Base-by-base conservation (phyloP, 1,140 invertebrate species). In the Calycopis cecrops region DNA sequence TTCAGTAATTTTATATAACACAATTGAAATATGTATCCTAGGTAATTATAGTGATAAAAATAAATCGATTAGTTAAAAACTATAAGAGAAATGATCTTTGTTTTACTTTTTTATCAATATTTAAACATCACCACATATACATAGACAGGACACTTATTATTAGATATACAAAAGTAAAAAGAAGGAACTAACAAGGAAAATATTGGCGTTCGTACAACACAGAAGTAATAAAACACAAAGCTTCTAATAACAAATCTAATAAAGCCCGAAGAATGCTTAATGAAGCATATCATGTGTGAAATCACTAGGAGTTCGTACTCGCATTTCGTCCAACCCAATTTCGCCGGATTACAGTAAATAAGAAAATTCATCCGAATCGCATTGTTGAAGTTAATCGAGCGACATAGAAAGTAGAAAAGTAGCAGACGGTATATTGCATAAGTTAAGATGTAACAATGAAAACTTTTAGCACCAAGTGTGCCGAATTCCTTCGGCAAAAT, bases 381-480 rank as follows among this genome's bases (percentile, higher is more conserved):
- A 79, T 67, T 72, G 77, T 85, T 82, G 84, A 84, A 77, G 67
- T 79, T 81, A 85, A 85, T 85, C 80, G 80, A 82, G 75, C 82
- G 79, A 74, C 68, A 68, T 72, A 69, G 73, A 79, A 86, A 84
- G 80, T 84, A 86, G 84, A 82, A 86, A 83, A 81, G 77, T 79
- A 82, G 79, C 74, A 75, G 71, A 79, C 79, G 76, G 69, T 79
- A 81, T 86, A 86, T 82, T 82, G 80, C 83, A 84, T 86, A 86
- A 86, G 83, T 85, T 85, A 73, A 73, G 77, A 79, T 84, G 79
- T 82, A 73, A 85, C 82, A 84, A 81, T 81, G 80, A 75, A 83
- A 85, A 85, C 71, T 85, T 85, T 72, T 72, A 76, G 69, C 73
- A 69, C 69, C 76, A 67, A 79, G 79, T 81, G 82, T 77, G 74